A percentile compares a stretch with the other conserved stretches of the same genome.
These are phyloP conservation scores for Vireo griseus DNA, from an alignment of 2,797 vertebrate species.

Conservation along the genomic window DNA sequence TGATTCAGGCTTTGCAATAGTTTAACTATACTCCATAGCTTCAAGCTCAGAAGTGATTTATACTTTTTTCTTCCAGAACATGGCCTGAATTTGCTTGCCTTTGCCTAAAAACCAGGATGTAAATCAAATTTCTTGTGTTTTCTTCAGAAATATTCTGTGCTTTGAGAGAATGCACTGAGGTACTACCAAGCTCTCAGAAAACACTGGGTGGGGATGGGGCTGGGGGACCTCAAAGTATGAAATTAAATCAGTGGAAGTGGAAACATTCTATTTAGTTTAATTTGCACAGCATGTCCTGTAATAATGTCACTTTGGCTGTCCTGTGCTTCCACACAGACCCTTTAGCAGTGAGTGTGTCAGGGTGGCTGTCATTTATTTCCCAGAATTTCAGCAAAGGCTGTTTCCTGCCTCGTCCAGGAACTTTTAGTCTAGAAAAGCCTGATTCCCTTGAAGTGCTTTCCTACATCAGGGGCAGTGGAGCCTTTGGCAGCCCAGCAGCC, in stretches of 20 bases:
- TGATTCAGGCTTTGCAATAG: not conserved
- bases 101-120: not conserved
- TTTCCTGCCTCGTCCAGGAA: not conserved
- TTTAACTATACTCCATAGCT: not conserved
- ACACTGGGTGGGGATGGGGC: accelerated
- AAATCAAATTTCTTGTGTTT: not conserved
- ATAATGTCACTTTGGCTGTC: not conserved
- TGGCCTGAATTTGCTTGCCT: not conserved
- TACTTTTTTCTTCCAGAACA: not conserved
- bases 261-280: not conserved
- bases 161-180: not conserved
- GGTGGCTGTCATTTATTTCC: not conserved
- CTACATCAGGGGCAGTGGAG: not conserved
- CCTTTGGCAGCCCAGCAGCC: not conserved
- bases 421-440: not conserved
- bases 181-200: not conserved
- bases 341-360: not conserved
- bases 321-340: not conserved
- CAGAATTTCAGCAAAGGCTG: not conserved
- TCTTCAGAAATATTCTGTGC: not conserved
- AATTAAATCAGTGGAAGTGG: not conserved
- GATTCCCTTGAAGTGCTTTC: not conserved
- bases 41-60: not conserved
- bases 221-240: not conserved
- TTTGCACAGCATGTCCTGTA: not conserved